Evolutionary conservation across 2,888 invertebrate genomes (phyloP), one percentile per base, ranked within the genome.

Genomic region (Mycogona germanica): DNA sequence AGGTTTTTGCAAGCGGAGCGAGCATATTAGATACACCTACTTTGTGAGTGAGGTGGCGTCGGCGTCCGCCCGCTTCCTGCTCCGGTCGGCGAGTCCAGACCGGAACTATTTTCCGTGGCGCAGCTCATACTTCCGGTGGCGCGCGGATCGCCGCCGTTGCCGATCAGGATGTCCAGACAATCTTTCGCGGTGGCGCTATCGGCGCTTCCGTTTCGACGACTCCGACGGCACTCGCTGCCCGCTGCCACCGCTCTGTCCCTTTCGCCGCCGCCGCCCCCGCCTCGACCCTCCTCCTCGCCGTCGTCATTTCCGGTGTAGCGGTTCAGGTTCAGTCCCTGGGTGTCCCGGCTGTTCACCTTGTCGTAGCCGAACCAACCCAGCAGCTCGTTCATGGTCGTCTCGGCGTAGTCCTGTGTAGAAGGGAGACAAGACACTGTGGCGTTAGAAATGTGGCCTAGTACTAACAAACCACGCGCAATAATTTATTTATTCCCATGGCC

Each of bases 351-450:
- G 70, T 82, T 83, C 51, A 78, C 74, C 62, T 78, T 79, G 57
- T 80, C 82, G 67, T 89, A 91, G 2, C 91, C 91, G 72, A 91
- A 92, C 86, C 88, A 88, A 41, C 89, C 88, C 25, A 91, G 75
- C 57, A 91, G 74, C 70, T 91, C 89, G 66, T 88, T 89, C 88
- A 91, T 91, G 1, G 89, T 87, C 47, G 83, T 86, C 69, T 88
- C 88, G 4, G 89, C 89, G 71, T 85, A 91, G 69, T 88, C 87
- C 91, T 91, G 73, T 3, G 76, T 19, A 35, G 14, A n/a, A 12
- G 2, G n/a, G 32, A 17, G 4, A 50, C 6, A 14, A 49, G n/a
- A n/a, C n/a, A n/a, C n/a, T n/a, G n/a, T n/a, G n/a, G n/a, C n/a
- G n/a, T n/a, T n/a, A n/a, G n/a, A n/a, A n/a, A n/a, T n/a, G n/a